Evolutionary conservation across 2,113 vertebrate genomes (phyloP).

Genomic region (Cyanoderma ruficeps): DNA sequence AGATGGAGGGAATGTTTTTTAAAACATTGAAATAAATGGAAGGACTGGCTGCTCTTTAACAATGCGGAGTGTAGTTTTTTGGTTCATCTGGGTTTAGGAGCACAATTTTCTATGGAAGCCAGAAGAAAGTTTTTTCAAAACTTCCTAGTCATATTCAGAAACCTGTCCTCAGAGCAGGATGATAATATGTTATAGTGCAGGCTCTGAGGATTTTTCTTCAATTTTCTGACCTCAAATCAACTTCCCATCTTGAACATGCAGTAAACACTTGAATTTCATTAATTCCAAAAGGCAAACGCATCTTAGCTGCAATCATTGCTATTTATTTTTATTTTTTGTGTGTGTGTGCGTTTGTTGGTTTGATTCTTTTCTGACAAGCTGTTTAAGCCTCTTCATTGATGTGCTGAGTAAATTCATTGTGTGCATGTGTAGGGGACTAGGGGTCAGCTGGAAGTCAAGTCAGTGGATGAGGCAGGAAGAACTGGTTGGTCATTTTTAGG

Average conservation of each 20-base stretch:
- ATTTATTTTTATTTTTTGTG: slow-evolving; percentile 11
- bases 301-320: neutral
- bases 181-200: neutral
- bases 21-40: neutral
- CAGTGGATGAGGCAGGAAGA: neutral
- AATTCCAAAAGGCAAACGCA: neutral
- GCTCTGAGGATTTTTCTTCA: neutral
- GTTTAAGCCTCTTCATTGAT: neutral
- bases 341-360: neutral
- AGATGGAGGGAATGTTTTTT: neutral
- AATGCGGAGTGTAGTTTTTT: neutral
- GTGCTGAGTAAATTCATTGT: neutral
- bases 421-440: neutral
- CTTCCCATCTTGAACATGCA: neutral
- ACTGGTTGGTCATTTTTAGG: neutral
- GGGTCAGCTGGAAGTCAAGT: neutral
- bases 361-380: neutral
- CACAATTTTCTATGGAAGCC: neutral
- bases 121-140: neutral
- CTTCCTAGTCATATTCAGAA: neutral
- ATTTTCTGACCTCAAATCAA: neutral
- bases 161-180: neutral
- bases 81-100: neutral
- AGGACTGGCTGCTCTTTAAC: neutral
- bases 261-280: neutral